Conservation (phyloP, 2,113 vertebrate species). For the Oreochromis aureus region DNA sequence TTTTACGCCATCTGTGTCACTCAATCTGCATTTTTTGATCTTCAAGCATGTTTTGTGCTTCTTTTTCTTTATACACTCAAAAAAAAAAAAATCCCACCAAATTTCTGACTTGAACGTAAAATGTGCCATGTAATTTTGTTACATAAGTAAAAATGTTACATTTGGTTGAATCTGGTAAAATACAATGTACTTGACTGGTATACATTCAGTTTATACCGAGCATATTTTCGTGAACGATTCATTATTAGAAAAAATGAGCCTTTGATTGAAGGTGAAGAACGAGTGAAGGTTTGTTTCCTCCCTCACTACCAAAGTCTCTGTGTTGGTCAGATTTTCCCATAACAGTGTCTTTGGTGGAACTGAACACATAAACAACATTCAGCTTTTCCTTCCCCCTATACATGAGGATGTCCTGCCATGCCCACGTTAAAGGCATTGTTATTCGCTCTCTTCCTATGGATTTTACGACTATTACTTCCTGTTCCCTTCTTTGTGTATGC, state of each 20-base stretch:
- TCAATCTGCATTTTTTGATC: background rate
- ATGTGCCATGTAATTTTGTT: background rate
- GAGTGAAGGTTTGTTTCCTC: background rate
- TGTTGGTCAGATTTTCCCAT: background rate
- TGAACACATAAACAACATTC: background rate
- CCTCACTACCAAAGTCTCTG: background rate
- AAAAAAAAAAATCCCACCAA: background rate
- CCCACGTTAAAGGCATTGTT: background rate
- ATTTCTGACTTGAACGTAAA: background rate
- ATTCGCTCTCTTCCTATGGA: background rate
- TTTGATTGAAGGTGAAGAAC: background rate
- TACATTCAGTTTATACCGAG: no score
- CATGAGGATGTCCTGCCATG: background rate
- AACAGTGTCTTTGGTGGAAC: background rate
- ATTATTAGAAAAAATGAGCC: background rate
- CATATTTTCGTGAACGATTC: background rate
- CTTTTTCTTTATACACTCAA: background rate
- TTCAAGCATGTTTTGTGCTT: background rate
- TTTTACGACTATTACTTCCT: background rate
- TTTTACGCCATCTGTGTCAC: background rate
- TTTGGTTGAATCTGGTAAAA: background rate
- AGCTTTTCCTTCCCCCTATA: background rate
- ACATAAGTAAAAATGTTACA: background rate
- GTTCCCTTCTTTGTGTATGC: background rate
- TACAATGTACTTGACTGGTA: fast-evolving